Conservation (phyloP, 2,113 vertebrate genomes). For the Leptodactylus fuscus region DNA sequence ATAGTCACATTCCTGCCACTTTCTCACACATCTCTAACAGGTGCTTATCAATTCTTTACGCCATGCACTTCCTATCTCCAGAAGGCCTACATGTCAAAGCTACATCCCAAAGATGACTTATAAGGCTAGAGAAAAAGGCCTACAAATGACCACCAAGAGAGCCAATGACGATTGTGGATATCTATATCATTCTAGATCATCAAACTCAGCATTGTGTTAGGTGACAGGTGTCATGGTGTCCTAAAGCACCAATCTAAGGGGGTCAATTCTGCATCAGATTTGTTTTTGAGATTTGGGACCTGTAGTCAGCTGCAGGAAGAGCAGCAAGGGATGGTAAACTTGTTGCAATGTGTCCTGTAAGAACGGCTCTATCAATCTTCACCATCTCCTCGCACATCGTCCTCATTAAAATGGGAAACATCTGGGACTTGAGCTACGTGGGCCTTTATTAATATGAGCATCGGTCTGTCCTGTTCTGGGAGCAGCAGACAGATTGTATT, state of each 20-base stretch:
- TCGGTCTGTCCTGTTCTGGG: constrained; percentile 43
- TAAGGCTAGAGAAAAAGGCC: background rate
- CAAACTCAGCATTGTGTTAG: background rate
- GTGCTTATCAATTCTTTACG: constrained; percentile 72
- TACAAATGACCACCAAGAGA: background rate
- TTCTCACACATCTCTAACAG: constrained; percentile 81
- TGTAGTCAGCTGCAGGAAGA: background rate
- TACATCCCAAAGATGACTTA: background rate
- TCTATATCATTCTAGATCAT: background rate
- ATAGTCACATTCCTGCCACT: constrained; percentile 74
- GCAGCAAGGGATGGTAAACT: constrained; percentile 53
- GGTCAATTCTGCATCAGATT: background rate
- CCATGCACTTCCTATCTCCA: constrained; percentile 19
- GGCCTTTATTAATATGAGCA: constrained; percentile 73
- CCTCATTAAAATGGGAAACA: constrained; percentile 77
- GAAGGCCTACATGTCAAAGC: background rate
- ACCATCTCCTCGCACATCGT: constrained; percentile 70
- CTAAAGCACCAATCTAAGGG: background rate
- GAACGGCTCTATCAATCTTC: constrained; percentile 69
- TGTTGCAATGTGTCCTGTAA: constrained; percentile 63
- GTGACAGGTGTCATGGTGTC: constrained; percentile 1
- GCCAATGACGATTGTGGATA: background rate
- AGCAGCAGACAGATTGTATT: constrained; percentile 45
- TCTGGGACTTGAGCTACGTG: constrained; percentile 66
- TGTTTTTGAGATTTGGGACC: background rate